These are phyloP conservation scores for Simalia tracyae DNA, from an alignment of 2,797 vertebrate genomes.

Conservation along the genomic window DNA sequence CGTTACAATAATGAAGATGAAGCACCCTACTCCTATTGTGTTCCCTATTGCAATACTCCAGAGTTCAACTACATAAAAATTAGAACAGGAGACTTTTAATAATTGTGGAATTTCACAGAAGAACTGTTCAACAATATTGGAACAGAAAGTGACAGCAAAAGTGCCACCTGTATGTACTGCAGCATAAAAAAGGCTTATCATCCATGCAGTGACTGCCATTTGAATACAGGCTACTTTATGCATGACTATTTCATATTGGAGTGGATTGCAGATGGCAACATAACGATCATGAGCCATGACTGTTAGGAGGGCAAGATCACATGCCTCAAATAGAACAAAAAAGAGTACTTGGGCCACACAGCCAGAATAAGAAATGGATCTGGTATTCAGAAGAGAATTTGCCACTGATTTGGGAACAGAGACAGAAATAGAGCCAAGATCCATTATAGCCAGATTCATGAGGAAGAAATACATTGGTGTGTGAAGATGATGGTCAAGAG, in stretches of 20 bases:
- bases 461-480: background rate
- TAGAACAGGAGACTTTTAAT: background rate
- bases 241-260: constrained; percentile 11
- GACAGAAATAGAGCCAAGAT: background rate
- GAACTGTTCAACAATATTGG: background rate
- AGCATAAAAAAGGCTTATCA: background rate
- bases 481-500: background rate
- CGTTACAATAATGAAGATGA: background rate
- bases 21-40: background rate
- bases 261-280: constrained; percentile 11
- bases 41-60: background rate
- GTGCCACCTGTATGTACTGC: background rate
- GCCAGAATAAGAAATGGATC: background rate
- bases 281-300: constrained; percentile 1
- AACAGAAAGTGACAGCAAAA: constrained; percentile 8
- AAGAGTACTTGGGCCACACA: constrained; percentile 8
- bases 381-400: background rate
- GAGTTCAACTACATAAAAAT: background rate
- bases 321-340: background rate
- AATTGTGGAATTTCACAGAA: constrained; percentile 19
- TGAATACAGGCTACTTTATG: background rate
- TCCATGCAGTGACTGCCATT: background rate
- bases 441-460: background rate
- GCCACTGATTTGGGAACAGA: background rate
- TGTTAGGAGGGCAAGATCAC: background rate